Evolutionary conservation across 2,888 invertebrate species (phyloP).

Genomic region (Crioceris asparagi): DNA sequence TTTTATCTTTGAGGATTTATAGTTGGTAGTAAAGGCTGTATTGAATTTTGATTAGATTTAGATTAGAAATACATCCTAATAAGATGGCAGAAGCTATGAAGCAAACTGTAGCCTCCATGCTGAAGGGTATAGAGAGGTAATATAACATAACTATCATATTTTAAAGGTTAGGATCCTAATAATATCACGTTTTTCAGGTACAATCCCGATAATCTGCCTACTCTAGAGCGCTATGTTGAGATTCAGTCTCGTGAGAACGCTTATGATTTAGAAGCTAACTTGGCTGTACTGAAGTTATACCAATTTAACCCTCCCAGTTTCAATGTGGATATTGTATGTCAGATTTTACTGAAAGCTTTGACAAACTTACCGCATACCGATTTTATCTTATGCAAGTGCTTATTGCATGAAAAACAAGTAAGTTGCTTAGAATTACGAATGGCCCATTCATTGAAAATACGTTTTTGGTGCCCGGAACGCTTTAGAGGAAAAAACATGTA

Average conservation of each 20-base stretch:
- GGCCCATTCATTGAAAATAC: no score
- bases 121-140: slow-evolving; percentile 89
- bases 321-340: slow-evolving; percentile 73
- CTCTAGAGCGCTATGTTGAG: slow-evolving; percentile 85
- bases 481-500: no score
- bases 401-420: slow-evolving; percentile 69
- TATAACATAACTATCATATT: not conserved
- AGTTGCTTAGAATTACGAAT: slow-evolving; percentile 1
- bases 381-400: slow-evolving; percentile 94
- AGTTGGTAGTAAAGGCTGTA: no score
- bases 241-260: slow-evolving; percentile 87
- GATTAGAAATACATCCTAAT: no score
- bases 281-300: slow-evolving; percentile 92
- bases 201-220: slow-evolving; percentile 88
- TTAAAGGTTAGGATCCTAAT: slow-evolving; percentile 7
- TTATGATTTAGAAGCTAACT: slow-evolving; percentile 93
- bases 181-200: slow-evolving; percentile 52
- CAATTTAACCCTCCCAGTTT: slow-evolving; percentile 89
- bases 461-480: no score
- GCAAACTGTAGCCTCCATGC: slow-evolving; percentile 73
- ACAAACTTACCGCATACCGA: slow-evolving; percentile 97
- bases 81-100: slow-evolving; percentile 82
- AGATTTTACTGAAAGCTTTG: slow-evolving; percentile 87
- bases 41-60: no score
- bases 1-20: no score